Percentiles rank a stretch among this genome's conserved stretches.
Conservation (phyloP, 1,140 invertebrate species). For the Dinoponera quadriceps region DNA sequence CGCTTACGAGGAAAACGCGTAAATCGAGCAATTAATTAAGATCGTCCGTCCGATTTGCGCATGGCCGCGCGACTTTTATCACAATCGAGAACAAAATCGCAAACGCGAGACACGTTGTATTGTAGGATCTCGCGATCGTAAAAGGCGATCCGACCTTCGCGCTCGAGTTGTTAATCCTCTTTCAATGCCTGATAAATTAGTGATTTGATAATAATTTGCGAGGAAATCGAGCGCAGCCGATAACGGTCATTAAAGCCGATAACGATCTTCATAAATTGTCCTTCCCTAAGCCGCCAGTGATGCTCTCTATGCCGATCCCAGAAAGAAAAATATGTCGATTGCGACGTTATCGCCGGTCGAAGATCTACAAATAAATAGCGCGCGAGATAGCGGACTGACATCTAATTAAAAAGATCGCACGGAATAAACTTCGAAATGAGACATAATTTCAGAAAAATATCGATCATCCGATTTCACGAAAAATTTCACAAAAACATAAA, state of each 20-base stretch:
- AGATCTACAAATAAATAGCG: constrained; percentile 48
- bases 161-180: constrained; percentile 33
- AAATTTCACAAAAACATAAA: not conserved
- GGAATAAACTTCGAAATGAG: not conserved
- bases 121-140: not conserved
- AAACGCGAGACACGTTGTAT: not conserved
- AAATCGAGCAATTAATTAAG: not conserved
- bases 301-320: constrained; percentile 51
- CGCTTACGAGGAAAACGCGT: not conserved
- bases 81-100: constrained; percentile 4
- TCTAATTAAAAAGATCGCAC: not conserved
- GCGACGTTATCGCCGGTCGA: constrained; percentile 35
- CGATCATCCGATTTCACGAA: not conserved
- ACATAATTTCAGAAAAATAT: not conserved
- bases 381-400: constrained; percentile 2
- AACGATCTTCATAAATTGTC: constrained; percentile 72
- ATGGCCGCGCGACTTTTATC: not conserved
- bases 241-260: constrained; percentile 70
- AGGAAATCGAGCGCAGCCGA: constrained; percentile 64
- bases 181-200: constrained; percentile 56
- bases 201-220: constrained; percentile 65
- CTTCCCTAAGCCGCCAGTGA: constrained; percentile 69
- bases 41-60: not conserved
- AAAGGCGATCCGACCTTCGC: constrained; percentile 30
- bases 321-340: constrained; percentile 61